Evolutionary conservation across 2,113 vertebrate genomes (phyloP).

Genomic region (Pomatorhinus ruficollis): DNA sequence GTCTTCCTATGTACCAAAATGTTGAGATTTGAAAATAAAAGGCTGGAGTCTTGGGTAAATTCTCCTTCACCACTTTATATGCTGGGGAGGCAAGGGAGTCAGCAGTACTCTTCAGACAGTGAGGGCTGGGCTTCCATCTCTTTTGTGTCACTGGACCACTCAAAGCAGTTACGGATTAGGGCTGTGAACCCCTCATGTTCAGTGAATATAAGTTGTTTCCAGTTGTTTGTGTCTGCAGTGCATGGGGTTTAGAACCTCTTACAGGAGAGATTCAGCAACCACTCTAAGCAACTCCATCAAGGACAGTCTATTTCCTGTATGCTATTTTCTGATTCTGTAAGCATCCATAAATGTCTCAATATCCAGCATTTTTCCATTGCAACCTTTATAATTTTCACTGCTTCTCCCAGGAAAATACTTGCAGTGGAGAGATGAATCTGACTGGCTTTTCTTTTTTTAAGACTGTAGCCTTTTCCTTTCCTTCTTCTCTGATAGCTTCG

Average conservation of each 20-base stretch:
- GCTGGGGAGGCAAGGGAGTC: neutral
- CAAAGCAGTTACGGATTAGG: neutral
- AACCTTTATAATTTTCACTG: neutral
- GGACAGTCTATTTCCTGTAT: neutral
- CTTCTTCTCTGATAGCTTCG: constrained; percentile 1
- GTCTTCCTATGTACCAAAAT: neutral
- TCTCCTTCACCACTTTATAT: neutral
- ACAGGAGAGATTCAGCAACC: neutral
- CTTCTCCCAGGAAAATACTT: neutral
- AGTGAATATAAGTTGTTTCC: neutral
- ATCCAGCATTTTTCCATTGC: neutral
- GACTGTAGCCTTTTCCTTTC: neutral
- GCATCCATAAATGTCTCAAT: neutral
- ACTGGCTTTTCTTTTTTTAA: neutral
- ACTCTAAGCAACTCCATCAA: neutral
- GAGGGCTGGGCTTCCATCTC: neutral
- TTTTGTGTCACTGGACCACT: neutral
- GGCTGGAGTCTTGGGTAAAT: neutral
- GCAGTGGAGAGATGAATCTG: neutral
- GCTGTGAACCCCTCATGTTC: fast-evolving
- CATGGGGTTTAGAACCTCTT: neutral
- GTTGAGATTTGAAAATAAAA: neutral
- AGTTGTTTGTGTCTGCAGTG: neutral
- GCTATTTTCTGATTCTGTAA: neutral
- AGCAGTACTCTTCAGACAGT: neutral